Base-by-base conservation (phyloP, 2,113 vertebrate genomes). In the Numida meleagris region DNA sequence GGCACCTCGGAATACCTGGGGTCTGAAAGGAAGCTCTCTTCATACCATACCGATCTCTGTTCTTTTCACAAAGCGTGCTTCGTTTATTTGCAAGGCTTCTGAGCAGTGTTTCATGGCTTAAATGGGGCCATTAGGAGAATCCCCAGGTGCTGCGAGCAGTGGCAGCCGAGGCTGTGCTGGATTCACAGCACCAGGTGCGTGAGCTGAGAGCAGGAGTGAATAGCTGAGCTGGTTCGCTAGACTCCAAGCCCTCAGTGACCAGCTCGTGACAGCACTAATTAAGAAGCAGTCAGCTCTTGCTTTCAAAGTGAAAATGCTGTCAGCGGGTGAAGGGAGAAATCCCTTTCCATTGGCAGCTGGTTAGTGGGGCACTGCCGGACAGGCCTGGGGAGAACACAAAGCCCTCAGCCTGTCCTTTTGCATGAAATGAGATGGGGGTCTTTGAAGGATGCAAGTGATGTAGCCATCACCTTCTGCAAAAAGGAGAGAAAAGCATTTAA, bases 261-360 rank as follows among this genome's bases (percentile, higher is more conserved):
- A 59, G 61, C 76, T 89, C 78, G 1, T 46, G 84, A 13, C 76
- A 72, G 90, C 90, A 83, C 92, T 95, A 92, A 95, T 93, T 94
- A 94, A 82, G 83, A 36, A 94, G 75, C 90, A 83, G 92, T 33
- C 87, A 66, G 16, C 75, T 94, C 92, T 89, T 33, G 10, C 89
- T 93, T 95, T 94, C 92, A 94, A 94, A 96, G 93, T 4, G 3
- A 45, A 94, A 80, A 68, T 16, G 81, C 78, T 89, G 82, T 51
- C 95, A 94, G 94, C 81, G 70, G 92, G 89, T 24, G 17, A 81
- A 94, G 92, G 90, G 84, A 96, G 92, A 62, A 94, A 92, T 87
- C 62, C 77, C 90, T 90, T 87, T 90, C 77, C 81, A 27, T 43
- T 93, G 83, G 94, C 94, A 86, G 87, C 17, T 90, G 94, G 78